Evolutionary conservation across 2,113 vertebrate species (phyloP).

Genomic region (Gavialis gangeticus): DNA sequence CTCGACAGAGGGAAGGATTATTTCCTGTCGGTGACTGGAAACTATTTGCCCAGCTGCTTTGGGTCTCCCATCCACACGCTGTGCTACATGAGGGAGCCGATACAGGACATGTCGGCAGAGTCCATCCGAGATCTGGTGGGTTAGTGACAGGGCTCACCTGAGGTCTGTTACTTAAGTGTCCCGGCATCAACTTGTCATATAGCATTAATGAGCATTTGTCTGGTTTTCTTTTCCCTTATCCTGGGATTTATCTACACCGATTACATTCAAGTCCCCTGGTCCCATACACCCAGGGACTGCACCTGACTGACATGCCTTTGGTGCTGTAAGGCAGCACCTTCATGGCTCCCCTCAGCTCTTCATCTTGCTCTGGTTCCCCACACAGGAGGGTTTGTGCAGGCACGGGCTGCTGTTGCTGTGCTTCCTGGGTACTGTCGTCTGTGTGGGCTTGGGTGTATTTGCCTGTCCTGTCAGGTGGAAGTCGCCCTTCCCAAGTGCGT

Average conservation of each 20-base stretch:
- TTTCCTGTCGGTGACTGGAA: conserved; percentile 91
- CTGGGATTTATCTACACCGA: background rate
- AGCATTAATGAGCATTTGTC: background rate
- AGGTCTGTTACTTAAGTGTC: background rate
- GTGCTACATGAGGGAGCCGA: conserved; percentile 89
- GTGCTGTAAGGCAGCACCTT: background rate
- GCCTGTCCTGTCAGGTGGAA: background rate
- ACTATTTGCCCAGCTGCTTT: conserved; percentile 95
- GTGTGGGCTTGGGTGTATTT: background rate
- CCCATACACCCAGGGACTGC: background rate
- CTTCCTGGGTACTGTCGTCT: background rate
- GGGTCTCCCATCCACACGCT: conserved; percentile 88
- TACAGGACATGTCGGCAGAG: conserved; percentile 88
- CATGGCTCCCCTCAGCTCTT: background rate
- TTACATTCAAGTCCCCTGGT: background rate
- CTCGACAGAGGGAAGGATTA: conserved; percentile 94
- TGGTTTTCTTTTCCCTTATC: background rate
- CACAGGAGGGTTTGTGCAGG: too few relatives aligned
- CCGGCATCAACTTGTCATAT: background rate
- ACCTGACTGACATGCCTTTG: background rate
- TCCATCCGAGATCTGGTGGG: conserved; percentile 86
- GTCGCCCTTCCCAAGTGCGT: background rate
- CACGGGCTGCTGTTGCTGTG: too few relatives aligned
- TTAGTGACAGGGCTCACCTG: conserved; percentile 37
- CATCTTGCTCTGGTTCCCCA: background rate